A percentile compares a stretch with the other conserved stretches of the same genome.
Conservation (phyloP, 2,113 vertebrate species). For the Mus spicilegus region DNA sequence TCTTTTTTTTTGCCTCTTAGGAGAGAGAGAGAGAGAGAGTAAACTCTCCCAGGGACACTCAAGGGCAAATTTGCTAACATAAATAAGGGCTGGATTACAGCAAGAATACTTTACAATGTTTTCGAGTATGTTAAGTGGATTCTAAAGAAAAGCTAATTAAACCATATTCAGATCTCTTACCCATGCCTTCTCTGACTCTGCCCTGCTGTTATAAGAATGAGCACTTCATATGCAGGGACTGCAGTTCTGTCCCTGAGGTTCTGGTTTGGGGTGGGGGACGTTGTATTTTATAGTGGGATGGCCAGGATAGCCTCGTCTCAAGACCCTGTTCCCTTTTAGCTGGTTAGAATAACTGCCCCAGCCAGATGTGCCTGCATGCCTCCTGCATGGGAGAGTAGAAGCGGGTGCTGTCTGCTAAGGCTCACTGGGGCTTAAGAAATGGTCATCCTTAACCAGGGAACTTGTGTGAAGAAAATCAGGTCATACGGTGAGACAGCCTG, state of each 20-base stretch:
- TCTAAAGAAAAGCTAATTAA: slow-evolving; percentile 19
- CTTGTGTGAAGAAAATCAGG: neutral
- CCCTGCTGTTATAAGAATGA: neutral
- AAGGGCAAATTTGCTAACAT: slow-evolving; percentile 50
- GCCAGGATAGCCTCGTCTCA: too few relatives aligned
- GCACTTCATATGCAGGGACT: neutral
- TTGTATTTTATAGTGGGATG: neutral
- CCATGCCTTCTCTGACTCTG: neutral
- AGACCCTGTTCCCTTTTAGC: neutral
- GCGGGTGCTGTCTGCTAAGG: neutral
- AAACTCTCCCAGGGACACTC: slow-evolving; percentile 58
- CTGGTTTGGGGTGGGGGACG: too few relatives aligned
- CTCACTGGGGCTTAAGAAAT: neutral
- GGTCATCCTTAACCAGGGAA: neutral
- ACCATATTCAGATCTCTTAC: neutral
- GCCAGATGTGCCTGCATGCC: neutral
- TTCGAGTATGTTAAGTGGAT: neutral
- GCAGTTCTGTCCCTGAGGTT: too few relatives aligned
- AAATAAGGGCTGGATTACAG: slow-evolving; percentile 61
- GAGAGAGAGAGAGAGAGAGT: slow-evolving; percentile 49
- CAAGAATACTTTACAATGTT: slow-evolving; percentile 48
- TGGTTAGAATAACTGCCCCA: neutral
- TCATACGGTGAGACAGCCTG: neutral
- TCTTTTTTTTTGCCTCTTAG: slow-evolving; percentile 62
- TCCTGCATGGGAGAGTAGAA: neutral